Conservation (phyloP, 2,888 invertebrate species). For the Drosophila yooni region DNA sequence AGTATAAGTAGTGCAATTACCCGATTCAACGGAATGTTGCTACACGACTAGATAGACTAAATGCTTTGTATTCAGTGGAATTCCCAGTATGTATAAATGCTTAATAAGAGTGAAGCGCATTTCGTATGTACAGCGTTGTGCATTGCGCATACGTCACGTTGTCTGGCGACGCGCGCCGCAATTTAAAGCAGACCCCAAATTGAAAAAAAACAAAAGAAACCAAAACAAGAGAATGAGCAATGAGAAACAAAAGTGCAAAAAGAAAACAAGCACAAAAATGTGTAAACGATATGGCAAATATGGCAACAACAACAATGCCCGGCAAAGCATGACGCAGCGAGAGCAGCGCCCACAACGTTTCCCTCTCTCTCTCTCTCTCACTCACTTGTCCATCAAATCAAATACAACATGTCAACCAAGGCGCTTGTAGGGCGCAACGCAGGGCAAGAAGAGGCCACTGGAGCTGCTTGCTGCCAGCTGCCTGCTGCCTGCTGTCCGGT, state of each 20-base stretch:
- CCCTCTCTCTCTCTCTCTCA: not conserved
- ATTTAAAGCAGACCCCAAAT: slow-evolving; percentile 28
- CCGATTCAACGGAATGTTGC: slow-evolving; percentile 41
- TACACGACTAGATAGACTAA: slow-evolving; percentile 16
- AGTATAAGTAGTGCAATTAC: not conserved
- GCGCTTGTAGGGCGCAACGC: slow-evolving; percentile 30
- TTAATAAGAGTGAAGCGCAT: slow-evolving; percentile 16
- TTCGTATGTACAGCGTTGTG: slow-evolving; percentile 59
- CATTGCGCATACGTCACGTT: slow-evolving; percentile 75
- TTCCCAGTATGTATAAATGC: slow-evolving; percentile 8
- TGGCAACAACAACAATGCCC: slow-evolving; percentile 40
- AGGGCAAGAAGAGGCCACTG: slow-evolving; percentile 46
- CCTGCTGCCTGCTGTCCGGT: slow-evolving; percentile 19
- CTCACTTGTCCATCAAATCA: not conserved
- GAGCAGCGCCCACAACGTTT: slow-evolving; percentile 6
- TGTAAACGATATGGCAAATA: slow-evolving; percentile 64
- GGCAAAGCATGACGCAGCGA: slow-evolving; percentile 59
- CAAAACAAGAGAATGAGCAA: slow-evolving; percentile 24
- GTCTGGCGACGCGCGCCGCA: slow-evolving; percentile 54
- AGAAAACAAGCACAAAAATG: slow-evolving; percentile 16
- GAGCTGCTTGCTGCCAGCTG: not conserved
- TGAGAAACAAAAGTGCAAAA: slow-evolving; percentile 33
- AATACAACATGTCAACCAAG: slow-evolving; percentile 65
- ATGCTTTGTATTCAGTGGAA: slow-evolving; percentile 7
- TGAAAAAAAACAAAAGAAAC: slow-evolving; percentile 19